Percentiles rank a stretch among this genome's conserved stretches.
These are phyloP conservation scores for Calidris pugnax DNA, from an alignment of 2,113 vertebrate genomes.

Conservation along the genomic window DNA sequence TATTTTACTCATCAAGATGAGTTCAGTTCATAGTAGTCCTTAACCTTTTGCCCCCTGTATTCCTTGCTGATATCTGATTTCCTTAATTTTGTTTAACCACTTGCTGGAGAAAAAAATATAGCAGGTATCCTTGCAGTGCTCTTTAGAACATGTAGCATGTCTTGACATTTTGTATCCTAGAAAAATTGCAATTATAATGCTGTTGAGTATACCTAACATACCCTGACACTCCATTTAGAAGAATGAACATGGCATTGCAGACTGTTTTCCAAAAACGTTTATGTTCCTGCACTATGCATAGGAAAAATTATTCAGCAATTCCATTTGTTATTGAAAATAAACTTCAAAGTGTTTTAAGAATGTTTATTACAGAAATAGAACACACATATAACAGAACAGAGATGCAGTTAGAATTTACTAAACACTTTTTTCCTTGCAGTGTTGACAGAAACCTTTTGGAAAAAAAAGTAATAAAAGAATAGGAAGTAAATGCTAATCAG, in stretches of 20 bases:
- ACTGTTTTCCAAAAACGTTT: not conserved
- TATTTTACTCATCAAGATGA: not conserved
- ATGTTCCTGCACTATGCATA: not conserved
- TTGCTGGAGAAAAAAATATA: not conserved
- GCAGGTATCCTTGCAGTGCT: not conserved
- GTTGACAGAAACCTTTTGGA: not conserved
- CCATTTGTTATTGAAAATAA: slow-evolving; percentile 40
- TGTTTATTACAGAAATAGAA: not conserved
- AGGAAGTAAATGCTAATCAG: not conserved
- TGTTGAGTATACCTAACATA: not conserved
- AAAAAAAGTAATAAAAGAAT: not conserved
- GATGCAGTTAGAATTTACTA: not conserved
- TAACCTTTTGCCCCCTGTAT: not conserved
- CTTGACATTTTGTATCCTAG: not conserved
- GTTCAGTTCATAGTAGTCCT: not conserved
- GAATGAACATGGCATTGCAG: not conserved
- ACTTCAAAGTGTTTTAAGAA: slow-evolving; percentile 21
- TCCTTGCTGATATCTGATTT: not conserved
- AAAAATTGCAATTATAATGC: not conserved
- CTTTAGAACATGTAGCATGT: not conserved
- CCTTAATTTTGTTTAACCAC: not conserved
- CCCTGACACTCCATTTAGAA: not conserved
- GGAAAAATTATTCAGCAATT: not conserved
- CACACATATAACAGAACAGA: not conserved
- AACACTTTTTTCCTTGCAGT: not conserved